Evolutionary conservation across 1,140 invertebrate species (phyloP).

Genomic region (Heterodera schachtii): DNA sequence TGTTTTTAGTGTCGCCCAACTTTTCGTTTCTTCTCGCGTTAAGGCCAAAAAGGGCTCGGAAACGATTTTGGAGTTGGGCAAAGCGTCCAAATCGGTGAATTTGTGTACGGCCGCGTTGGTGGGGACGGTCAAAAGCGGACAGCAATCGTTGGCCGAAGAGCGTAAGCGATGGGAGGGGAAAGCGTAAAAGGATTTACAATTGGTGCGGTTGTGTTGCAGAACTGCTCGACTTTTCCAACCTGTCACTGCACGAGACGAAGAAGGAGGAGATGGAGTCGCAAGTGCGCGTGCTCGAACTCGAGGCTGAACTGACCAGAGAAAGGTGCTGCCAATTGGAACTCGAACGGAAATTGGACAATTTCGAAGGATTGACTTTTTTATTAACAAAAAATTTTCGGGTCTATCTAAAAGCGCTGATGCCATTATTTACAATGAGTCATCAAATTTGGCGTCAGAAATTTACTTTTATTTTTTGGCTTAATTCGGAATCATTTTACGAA

Average conservation of each 20-base stretch:
- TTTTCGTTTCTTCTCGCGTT: constrained; percentile 90
- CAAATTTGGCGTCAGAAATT: too few relatives aligned
- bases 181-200: not conserved
- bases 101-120: constrained; percentile 86
- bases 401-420: too few relatives aligned
- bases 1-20: constrained; percentile 77
- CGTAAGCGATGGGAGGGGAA: constrained; percentile 68
- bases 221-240: constrained; percentile 82
- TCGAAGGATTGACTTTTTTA: too few relatives aligned
- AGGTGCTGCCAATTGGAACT: constrained; percentile 66
- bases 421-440: too few relatives aligned
- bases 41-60: constrained; percentile 82
- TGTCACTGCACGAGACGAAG: constrained; percentile 90
- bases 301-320: constrained; percentile 85
- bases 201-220: constrained; percentile 69
- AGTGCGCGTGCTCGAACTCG: constrained; percentile 81
- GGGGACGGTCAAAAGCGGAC: constrained; percentile 85
- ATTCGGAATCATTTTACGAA: too few relatives aligned
- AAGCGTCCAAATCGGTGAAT: constrained; percentile 84
- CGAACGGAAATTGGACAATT: too few relatives aligned
- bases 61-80: constrained; percentile 78
- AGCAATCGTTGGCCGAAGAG: constrained; percentile 81
- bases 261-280: constrained; percentile 88
- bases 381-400: too few relatives aligned
- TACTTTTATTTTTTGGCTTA: too few relatives aligned